Conservation (phyloP, 2,888 invertebrate genomes). For the Lacanobia wlatinum region DNA sequence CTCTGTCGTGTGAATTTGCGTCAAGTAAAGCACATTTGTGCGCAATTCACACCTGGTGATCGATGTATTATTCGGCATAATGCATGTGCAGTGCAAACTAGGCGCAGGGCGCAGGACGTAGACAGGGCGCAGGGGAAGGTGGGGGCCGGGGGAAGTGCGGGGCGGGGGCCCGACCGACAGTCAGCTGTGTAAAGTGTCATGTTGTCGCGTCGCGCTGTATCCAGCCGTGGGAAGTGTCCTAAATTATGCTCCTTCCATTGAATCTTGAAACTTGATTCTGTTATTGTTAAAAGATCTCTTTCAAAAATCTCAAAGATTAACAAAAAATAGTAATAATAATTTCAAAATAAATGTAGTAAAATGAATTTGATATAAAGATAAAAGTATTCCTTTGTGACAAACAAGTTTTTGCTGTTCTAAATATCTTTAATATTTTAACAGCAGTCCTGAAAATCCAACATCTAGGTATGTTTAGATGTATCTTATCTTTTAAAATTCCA, state of each 20-base stretch:
- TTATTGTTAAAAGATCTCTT: conserved; percentile 27
- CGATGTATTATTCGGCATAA: conserved; percentile 51
- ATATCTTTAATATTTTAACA: conserved; percentile 19
- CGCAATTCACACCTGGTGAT: conserved; percentile 60
- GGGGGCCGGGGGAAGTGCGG: conserved; percentile 71
- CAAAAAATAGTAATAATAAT: neutral
- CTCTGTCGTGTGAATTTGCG: conserved; percentile 28
- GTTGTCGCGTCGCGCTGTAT: conserved; percentile 77
- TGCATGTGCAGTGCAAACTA: conserved; percentile 77
- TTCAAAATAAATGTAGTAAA: neutral
- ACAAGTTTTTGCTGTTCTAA: conserved; percentile 22
- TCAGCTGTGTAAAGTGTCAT: conserved; percentile 89
- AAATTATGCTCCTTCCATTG: conserved; percentile 82
- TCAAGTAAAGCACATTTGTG: conserved; percentile 38
- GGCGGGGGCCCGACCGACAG: conserved; percentile 82
- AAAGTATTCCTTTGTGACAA: conserved; percentile 45
- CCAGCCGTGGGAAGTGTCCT: conserved; percentile 86
- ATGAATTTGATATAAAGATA: conserved; percentile 6
- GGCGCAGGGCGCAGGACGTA: conserved; percentile 78
- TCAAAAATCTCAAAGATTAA: neutral
- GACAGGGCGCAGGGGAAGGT: conserved; percentile 71
- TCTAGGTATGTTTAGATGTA: conserved; percentile 57
- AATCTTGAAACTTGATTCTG: conserved; percentile 66
- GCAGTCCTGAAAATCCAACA: conserved; percentile 25
- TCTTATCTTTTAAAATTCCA: conserved; percentile 67